A percentile compares a stretch with the other conserved stretches of the same genome.
Evolutionary conservation across 2,888 invertebrate genomes (phyloP).

Genomic region (Xestia c-nigrum): DNA sequence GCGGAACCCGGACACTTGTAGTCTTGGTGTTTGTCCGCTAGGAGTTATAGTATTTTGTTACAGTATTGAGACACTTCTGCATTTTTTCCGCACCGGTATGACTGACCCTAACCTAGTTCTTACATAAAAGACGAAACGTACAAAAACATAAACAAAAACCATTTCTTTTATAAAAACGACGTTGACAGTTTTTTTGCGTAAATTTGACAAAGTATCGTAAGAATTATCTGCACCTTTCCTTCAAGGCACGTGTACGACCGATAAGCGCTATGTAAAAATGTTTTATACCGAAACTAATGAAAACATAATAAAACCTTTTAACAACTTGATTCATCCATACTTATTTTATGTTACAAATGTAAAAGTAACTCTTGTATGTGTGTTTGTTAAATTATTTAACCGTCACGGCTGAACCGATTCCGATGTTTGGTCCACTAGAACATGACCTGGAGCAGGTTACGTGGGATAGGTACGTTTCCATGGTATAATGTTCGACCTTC

Average conservation of each 20-base stretch:
- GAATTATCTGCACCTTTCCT: slow-evolving; percentile 29
- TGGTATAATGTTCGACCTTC: neutral
- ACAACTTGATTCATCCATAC: neutral
- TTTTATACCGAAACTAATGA: slow-evolving; percentile 1
- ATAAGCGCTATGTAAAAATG: slow-evolving; percentile 18
- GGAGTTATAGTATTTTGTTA: neutral
- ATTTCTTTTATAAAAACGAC: neutral
- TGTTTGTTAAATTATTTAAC: neutral
- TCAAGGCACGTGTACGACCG: slow-evolving; percentile 3
- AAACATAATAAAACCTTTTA: neutral
- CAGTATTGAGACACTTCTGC: neutral
- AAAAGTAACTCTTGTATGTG: neutral
- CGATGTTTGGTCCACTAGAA: neutral
- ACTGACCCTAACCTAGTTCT: neutral
- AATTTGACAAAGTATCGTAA: slow-evolving; percentile 1
- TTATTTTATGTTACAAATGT: neutral
- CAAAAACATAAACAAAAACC: neutral
- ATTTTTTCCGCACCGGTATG: neutral
- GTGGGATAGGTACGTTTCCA: neutral
- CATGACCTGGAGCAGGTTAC: neutral
- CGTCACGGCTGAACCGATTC: neutral
- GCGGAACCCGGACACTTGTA: neutral
- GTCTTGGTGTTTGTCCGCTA: neutral
- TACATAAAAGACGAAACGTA: neutral
- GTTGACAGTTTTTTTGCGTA: slow-evolving; percentile 11